phyloP scores from a whole-genome alignment of 2,888 invertebrate genomes.

The Ophonus ardosiacus region DNA sequence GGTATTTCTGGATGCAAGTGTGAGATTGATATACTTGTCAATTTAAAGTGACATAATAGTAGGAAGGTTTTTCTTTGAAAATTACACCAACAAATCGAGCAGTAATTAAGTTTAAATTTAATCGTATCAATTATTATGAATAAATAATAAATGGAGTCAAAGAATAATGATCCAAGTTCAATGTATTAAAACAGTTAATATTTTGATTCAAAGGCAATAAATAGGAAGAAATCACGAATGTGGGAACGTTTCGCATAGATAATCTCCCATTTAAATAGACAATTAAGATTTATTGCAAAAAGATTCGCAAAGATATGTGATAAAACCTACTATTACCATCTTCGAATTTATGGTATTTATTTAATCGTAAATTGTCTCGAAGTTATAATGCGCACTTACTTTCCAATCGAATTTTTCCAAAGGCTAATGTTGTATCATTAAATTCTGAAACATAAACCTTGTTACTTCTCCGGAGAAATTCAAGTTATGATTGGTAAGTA shows the following conservation, averaged over 20 bases:
- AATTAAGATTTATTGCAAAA: slow-evolving; percentile 46
- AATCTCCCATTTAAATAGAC: slow-evolving; percentile 23
- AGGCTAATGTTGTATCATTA: slow-evolving; percentile 43
- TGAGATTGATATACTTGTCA: neutral
- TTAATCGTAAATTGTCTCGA: slow-evolving; percentile 45
- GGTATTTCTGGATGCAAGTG: neutral
- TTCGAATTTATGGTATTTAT: slow-evolving; percentile 45
- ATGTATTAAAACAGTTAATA: neutral
- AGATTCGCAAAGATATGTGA: slow-evolving; percentile 28
- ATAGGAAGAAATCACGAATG: slow-evolving; percentile 22
- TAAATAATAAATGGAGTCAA: neutral
- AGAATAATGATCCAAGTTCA: neutral
- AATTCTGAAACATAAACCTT: slow-evolving; percentile 43
- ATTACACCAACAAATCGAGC: no score
- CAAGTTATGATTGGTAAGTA: slow-evolving; percentile 42
- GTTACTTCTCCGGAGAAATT: slow-evolving; percentile 39
- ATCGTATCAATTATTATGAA: no score
- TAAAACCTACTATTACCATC: slow-evolving; percentile 45
- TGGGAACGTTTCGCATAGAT: slow-evolving; percentile 19
- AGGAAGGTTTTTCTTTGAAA: neutral
- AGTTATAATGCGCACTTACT: slow-evolving; percentile 38
- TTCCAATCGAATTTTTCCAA: slow-evolving; percentile 45
- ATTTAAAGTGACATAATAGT: neutral
- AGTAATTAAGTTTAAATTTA: neutral
- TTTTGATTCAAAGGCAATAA: neutral